Base-by-base conservation (phyloP, 2,113 vertebrate genomes). In the Anguilla japonica region DNA sequence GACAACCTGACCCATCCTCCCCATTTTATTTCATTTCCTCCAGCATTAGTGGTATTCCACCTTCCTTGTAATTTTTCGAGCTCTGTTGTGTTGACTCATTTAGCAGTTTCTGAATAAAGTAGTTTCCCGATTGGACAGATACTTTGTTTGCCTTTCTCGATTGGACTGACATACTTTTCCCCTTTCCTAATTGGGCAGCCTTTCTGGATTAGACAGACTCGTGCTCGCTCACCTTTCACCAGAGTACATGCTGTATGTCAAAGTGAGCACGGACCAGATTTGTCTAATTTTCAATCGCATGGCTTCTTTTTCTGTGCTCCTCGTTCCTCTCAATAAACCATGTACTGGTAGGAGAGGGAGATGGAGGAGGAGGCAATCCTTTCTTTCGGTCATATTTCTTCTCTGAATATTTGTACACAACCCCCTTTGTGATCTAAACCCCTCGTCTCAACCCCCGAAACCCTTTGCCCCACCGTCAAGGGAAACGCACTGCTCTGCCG, bases 401-500 rank as follows among this genome's bases (percentile, higher is more conserved):
- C 16, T 34, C 71, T 9, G 9, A 34, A 34, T 75, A 75, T 75
- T 75, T 20, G 15, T 26, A 1, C 20, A 41, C 20, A 41, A 26
- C 3, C 56, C 79, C 87, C n/a, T 22, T 46, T 57, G 60, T 83
- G 26, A 56, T 53, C 87, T 79, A 86, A 83, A n/a, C 41, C 82
- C 57, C 50, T 75, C 84, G 57, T 75, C 83, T 29, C 81, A 91
- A 87, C 20, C 7, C 53, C 50, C 29, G 8, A 41, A 41, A 67
- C 86, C 50, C 22, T 83, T 82, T 82, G 83, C 85, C 87, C 89
- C 89, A 86, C 83, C 91, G 87, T 87, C 89, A 90, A 90, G 92
- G 87, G 91, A 93, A 60, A 93, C 93, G 93, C 93, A 93, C 91
- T 95, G 93, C 91, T 91, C 91, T 90, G 87, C 93, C 87, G 90